phyloP scores from a whole-genome alignment of 2,113 vertebrate species.

The Donacobius atricapilla region DNA sequence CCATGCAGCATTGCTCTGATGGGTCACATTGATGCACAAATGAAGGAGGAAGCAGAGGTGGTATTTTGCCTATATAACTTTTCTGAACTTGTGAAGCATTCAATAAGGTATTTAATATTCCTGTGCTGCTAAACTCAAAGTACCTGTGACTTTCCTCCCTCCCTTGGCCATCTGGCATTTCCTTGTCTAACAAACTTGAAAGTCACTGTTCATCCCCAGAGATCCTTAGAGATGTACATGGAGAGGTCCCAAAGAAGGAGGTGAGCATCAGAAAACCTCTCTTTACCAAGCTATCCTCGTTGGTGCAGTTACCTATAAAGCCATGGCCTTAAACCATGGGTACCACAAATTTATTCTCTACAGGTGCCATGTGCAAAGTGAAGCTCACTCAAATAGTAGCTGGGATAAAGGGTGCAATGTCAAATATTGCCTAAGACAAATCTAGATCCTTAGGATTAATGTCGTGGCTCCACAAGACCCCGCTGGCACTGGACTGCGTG shows the following conservation, averaged over 20 bases:
- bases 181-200: background rate
- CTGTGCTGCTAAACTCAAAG: background rate
- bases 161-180: background rate
- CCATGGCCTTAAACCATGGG: background rate
- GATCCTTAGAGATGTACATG: background rate
- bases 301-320: background rate
- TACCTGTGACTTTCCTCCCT: background rate
- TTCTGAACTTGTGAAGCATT: background rate
- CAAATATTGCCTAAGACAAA: background rate
- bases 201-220: background rate
- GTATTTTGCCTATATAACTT: background rate
- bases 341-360: background rate
- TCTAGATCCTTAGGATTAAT: background rate
- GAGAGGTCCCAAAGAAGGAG: background rate
- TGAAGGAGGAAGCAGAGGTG: background rate
- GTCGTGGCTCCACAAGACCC: rapidly evolving
- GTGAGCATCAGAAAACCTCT: rapidly evolving
- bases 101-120: background rate
- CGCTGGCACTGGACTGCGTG: rapidly evolving
- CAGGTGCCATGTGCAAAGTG: background rate
- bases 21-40: rapidly evolving
- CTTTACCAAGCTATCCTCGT: background rate
- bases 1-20: rapidly evolving
- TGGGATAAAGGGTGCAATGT: background rate
- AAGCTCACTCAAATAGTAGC: background rate